Evolutionary conservation across 2,113 vertebrate genomes (phyloP), one percentile per base, ranked within the genome.

Genomic region (Sebastes schlegelii): DNA sequence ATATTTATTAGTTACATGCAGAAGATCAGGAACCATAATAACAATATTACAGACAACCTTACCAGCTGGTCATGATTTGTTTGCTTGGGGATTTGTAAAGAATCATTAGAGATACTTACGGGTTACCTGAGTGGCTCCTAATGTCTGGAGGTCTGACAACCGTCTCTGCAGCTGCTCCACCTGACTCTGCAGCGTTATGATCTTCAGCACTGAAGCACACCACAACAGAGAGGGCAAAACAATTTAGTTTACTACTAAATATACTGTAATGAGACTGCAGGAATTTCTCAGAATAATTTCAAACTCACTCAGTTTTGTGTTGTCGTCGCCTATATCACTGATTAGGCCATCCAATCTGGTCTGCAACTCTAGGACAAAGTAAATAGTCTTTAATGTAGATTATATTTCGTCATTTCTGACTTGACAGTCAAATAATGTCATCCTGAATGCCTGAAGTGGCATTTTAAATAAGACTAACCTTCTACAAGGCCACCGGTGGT

Each of bases 271-370:
- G 51, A n/a, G n/a, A n/a, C n/a, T 6, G 51, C 16, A 52, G 51
- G 51, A n/a, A n/a, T n/a, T n/a, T n/a, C n/a, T n/a, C n/a, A 17
- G 17, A 7, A 7, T 52, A 52, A 45, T 45, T 23, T 70, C 19
- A 42, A 42, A 88, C 84, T 86, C 77, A 92, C 90, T 54, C 21
- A 77, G 71, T 57, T 84, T 70, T 19, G 13, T 64, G 77, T 17
- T 85, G 12, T 67, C 63, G 0, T 49, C 11, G 0, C 8, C 16
- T 19, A 86, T 11, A 48, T 71, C 34, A 54, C 11, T 0, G 16
- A 86, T 12, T 4, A 86, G 68, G n/a, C 3, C 5, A 0, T 84
- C 34, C 42, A 92, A 3, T 67, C 48, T 77, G 8, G 42, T 1
- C 9, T 86, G 80, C 48, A 86, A 11, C 9, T 26, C 90, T 92